Evolutionary conservation across 2,888 invertebrate species (phyloP).

Genomic region (Aspidiotus rigidus): DNA sequence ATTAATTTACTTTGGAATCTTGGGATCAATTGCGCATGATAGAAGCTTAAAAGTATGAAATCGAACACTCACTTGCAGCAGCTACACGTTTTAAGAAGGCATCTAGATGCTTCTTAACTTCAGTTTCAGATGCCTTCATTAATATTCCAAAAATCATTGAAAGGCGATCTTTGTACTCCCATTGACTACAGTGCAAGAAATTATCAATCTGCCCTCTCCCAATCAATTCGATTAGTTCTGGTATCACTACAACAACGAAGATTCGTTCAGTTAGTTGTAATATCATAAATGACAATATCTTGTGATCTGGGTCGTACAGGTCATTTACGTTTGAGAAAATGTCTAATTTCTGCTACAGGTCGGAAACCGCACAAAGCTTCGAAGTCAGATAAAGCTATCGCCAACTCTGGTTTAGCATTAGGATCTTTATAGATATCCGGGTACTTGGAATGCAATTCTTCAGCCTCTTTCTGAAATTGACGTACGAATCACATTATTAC

Average conservation of each 20-base stretch:
- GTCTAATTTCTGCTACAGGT: constrained; percentile 62
- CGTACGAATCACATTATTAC: not conserved
- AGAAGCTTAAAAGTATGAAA: not conserved
- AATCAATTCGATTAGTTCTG: constrained; percentile 58
- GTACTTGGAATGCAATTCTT: constrained; percentile 59
- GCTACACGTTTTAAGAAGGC: constrained; percentile 45
- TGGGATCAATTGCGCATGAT: too few species aligned
- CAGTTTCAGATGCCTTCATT: constrained; percentile 54
- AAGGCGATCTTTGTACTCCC: constrained; percentile 46
- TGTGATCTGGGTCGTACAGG: not conserved
- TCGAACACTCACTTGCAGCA: not conserved
- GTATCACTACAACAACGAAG: constrained; percentile 48
- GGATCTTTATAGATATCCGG: constrained; percentile 89
- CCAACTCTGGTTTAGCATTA: constrained; percentile 97
- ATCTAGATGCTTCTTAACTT: constrained; percentile 47
- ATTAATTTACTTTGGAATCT: too few species aligned
- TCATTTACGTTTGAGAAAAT: constrained; percentile 52
- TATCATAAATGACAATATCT: not conserved
- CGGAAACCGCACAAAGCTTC: constrained; percentile 91
- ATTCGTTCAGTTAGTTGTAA: not conserved
- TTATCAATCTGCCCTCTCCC: constrained; percentile 50
- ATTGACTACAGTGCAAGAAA: constrained; percentile 46
- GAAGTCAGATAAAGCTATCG: constrained; percentile 87
- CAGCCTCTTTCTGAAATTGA: constrained; percentile 62
- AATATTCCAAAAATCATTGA: constrained; percentile 61